phyloP scores from a whole-genome alignment of 2,888 invertebrate genomes.

The Alcis repandata region DNA sequence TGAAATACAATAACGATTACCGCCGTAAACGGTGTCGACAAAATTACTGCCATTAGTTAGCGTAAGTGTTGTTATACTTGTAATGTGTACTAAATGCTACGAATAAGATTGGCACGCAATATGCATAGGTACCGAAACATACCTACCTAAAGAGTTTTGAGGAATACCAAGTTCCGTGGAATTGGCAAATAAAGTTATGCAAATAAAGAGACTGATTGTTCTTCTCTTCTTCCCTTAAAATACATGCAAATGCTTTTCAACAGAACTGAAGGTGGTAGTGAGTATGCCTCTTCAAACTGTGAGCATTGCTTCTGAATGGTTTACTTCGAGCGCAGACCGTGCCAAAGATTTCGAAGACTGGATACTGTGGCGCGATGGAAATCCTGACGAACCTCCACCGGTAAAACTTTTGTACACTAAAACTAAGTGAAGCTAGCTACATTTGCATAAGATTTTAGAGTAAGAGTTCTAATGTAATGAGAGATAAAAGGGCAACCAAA shows the following conservation, averaged over 20 bases:
- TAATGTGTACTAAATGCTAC: too few relatives aligned
- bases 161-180: too few relatives aligned
- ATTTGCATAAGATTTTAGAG: too few relatives aligned
- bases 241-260: neutral
- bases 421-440: too few relatives aligned
- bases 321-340: slow-evolving; percentile 87
- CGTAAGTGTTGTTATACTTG: too few relatives aligned
- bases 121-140: too few relatives aligned
- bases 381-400: slow-evolving; percentile 59
- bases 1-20: slow-evolving; percentile 1
- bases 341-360: slow-evolving; percentile 89
- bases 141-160: too few relatives aligned
- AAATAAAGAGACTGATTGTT: too few relatives aligned
- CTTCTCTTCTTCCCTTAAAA: neutral
- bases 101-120: too few relatives aligned
- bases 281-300: slow-evolving; percentile 82
- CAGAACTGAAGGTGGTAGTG: slow-evolving; percentile 82
- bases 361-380: slow-evolving; percentile 90
- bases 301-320: slow-evolving; percentile 92
- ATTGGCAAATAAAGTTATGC: too few relatives aligned
- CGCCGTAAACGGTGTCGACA: neutral
- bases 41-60: neutral
- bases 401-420: slow-evolving; percentile 52
- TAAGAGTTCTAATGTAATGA: neutral
- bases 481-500: neutral